A percentile compares a stretch with the other conserved stretches of the same genome.
Evolutionary conservation across 2,888 invertebrate species (phyloP).

Genomic region (Panzeria rudis): DNA sequence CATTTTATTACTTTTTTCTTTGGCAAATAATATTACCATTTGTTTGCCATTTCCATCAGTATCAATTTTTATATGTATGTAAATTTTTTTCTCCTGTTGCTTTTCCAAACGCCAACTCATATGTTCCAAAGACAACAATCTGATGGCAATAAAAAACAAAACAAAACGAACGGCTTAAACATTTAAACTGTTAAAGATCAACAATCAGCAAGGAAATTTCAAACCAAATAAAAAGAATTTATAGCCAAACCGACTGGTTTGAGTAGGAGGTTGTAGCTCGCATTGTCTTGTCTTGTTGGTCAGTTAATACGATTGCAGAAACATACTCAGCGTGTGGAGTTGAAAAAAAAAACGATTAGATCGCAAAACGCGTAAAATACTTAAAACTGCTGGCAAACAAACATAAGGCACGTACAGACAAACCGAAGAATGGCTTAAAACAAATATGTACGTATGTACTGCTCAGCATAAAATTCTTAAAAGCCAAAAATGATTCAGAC

Average conservation of each 20-base stretch:
- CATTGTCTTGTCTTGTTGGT: conserved; percentile 37
- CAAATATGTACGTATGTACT: conserved; percentile 15
- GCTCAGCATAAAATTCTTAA: conserved; percentile 30
- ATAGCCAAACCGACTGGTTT: conserved; percentile 18
- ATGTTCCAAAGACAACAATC: conserved; percentile 46
- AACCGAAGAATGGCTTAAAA: conserved; percentile 15
- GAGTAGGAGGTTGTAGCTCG: conserved; percentile 54
- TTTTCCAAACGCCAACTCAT: conserved; percentile 60
- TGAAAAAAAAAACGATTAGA: conserved; percentile 40
- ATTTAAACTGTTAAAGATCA: conserved; percentile 73
- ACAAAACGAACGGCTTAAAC: conserved; percentile 40
- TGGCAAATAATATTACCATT: conserved; percentile 16
- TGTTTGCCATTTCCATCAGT: conserved; percentile 36
- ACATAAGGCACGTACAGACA: conserved; percentile 13
- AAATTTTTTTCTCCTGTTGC: conserved; percentile 4
- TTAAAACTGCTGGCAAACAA: conserved; percentile 41
- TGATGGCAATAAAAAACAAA: conserved; percentile 8
- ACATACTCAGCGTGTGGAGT: conserved; percentile 53
- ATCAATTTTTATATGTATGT: conserved; percentile 7
- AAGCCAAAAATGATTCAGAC: conserved; percentile 53
- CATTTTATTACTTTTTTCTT: not conserved
- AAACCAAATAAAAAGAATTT: conserved; percentile 32
- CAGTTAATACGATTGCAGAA: conserved; percentile 48
- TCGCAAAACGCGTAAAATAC: conserved; percentile 69
- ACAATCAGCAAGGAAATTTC: conserved; percentile 51